Evolutionary conservation across 2,113 vertebrate genomes (phyloP), one percentile per base, ranked within the genome.

Genomic region (Laticauda colubrina): DNA sequence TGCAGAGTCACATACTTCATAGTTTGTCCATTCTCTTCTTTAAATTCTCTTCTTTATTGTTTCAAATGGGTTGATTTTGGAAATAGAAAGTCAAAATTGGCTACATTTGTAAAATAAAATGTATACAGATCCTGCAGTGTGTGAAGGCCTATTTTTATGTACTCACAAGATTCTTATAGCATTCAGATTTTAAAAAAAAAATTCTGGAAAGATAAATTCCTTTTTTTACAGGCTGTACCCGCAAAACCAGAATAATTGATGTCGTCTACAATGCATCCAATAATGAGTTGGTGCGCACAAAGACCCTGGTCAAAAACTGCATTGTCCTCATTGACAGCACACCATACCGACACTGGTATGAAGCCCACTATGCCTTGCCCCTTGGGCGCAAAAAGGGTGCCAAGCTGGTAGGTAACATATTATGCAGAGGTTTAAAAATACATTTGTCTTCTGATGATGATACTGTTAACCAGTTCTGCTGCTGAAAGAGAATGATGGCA

Each of bases 181-280:
- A 55, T 53, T 9, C 24, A 61, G 34, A 39, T 39, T 39, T 39
- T 39, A 1, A 39, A 39, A 39, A 39, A 39, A 39, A 39, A 39
- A 39, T 1, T 39, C 34, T 39, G 34, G 24, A 11, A 59, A 89
- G 20, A 9, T 53, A 10, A 6, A 75, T 21, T 48, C 93, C 88
- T 95, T 95, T 11, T 93, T 90, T 95, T 87, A 64, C 96, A 99
- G 99, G 99, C 96, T 99, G 99, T 96, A 99, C 99, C 89, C 98
- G 99, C 5, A 99, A 99, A 96, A 99, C 99, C 92, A 99, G 99
- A 92, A 99, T 99, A 94, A 99, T 99, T 0, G 99, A 99, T 51
- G 99, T 99, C 0, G 99, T 99, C 94, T 99, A 99, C 98, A 99
- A 99, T 0, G 99, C 99, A 20, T 99, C 99, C 91, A 99, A 99